Percentiles rank a stretch among this genome's conserved stretches.
phyloP scores from a whole-genome alignment of 2,797 vertebrate species.

The Hippocampus kuda region DNA sequence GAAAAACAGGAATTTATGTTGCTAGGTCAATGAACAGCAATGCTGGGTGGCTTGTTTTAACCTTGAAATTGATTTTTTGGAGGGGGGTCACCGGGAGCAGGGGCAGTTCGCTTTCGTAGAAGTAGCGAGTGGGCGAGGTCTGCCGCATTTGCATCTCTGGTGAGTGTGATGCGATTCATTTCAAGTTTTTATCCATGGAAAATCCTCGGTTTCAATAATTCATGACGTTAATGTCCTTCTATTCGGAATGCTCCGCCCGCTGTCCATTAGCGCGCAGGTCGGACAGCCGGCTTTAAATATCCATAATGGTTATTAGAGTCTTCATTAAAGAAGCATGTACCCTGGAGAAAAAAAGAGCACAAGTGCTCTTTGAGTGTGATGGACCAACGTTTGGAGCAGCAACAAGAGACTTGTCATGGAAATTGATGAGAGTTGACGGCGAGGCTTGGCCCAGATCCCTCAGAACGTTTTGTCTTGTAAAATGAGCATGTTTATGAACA shows the following conservation, averaged over 20 bases:
- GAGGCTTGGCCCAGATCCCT: constrained; percentile 45
- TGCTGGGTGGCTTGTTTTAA: too few relatives aligned
- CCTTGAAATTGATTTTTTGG: too few relatives aligned
- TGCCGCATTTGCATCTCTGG: too few relatives aligned
- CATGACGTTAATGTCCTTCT: constrained; percentile 16
- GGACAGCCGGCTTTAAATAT: constrained; percentile 54
- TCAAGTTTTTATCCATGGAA: too few relatives aligned
- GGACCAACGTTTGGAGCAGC: constrained; percentile 27
- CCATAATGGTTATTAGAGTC: constrained; percentile 62
- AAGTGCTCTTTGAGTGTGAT: constrained; percentile 59
- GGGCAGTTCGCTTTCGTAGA: too few relatives aligned
- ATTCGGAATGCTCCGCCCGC: constrained; percentile 24
- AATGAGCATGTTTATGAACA: not conserved
- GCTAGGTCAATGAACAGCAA: too few relatives aligned
- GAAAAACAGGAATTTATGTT: too few relatives aligned
- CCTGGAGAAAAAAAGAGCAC: constrained; percentile 49
- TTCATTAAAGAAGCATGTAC: constrained; percentile 66
- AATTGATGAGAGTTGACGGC: constrained; percentile 49
- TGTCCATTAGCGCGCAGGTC: constrained; percentile 33
- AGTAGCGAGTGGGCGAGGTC: too few relatives aligned
- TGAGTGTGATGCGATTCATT: too few relatives aligned
- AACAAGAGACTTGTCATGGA: constrained; percentile 40
- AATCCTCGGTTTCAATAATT: constrained; percentile 21
- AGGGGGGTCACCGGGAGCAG: too few relatives aligned
- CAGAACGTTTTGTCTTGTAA: constrained; percentile 47